Evolutionary conservation across 2,113 vertebrate genomes (phyloP).

Genomic region (Lagopus leucura): DNA sequence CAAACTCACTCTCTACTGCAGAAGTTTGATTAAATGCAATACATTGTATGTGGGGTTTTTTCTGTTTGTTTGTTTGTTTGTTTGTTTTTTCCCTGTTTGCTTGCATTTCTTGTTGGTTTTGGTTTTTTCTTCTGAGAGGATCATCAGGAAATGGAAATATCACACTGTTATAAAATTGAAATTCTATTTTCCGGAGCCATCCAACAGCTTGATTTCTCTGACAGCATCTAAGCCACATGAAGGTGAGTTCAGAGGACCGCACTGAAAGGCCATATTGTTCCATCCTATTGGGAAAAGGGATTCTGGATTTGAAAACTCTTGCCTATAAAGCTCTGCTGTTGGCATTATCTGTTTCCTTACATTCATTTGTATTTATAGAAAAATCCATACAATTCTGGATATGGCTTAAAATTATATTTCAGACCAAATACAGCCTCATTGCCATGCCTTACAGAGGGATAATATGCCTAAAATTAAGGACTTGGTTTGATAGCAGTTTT

Average conservation of each 20-base stretch:
- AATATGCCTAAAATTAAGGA: not conserved
- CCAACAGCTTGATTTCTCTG: not conserved
- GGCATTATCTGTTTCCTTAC: not conserved
- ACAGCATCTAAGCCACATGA: not conserved
- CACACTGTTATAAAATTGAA: not conserved
- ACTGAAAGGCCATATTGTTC: not conserved
- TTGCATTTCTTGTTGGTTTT: not conserved
- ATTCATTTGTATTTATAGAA: not conserved
- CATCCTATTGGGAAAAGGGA: not conserved
- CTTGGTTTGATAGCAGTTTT: not conserved
- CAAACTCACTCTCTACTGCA: not conserved
- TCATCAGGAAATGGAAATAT: constrained; percentile 12
- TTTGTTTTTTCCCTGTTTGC: not conserved
- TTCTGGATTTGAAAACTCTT: not conserved
- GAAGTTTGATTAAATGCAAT: constrained; percentile 45
- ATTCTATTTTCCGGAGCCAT: not conserved
- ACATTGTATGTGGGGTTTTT: not conserved
- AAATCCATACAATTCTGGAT: not conserved
- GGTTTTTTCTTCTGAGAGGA: not conserved
- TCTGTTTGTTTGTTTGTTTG: no score
- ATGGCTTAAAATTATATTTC: not conserved
- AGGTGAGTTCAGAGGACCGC: not conserved
- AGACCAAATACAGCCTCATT: fast-evolving
- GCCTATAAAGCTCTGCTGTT: not conserved
- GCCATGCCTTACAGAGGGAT: fast-evolving